Evolutionary conservation across 2,797 vertebrate species (phyloP).

Genomic region (Acrossocheilus wenchowensis): DNA sequence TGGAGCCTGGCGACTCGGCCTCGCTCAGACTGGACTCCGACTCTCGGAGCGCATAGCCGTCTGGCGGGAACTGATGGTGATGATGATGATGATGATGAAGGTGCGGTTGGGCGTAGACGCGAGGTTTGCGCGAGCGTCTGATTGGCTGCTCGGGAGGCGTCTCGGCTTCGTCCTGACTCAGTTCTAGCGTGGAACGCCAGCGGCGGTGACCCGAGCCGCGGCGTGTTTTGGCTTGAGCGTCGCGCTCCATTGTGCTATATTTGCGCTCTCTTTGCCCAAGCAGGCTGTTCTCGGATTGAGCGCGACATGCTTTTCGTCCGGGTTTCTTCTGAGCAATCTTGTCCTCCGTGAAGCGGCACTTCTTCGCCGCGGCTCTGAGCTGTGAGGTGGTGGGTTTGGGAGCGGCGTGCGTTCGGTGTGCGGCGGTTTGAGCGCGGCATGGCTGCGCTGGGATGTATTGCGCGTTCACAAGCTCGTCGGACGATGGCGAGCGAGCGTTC

Average conservation of each 20-base stretch:
- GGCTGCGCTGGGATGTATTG: slow-evolving; percentile 85
- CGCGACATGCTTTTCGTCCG: slow-evolving; percentile 80
- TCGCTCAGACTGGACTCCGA: slow-evolving; percentile 86
- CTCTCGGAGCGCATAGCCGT: slow-evolving; percentile 68
- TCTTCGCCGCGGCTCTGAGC: slow-evolving; percentile 71
- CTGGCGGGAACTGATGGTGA: slow-evolving; percentile 55
- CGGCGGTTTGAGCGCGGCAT: slow-evolving; percentile 61
- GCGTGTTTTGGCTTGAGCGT: slow-evolving; percentile 70
- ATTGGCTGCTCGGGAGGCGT: slow-evolving; percentile 62
- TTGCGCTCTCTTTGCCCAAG: slow-evolving; percentile 72
- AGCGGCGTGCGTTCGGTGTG: neutral
- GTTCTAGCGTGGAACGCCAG: slow-evolving; percentile 84
- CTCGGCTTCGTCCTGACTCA: slow-evolving; percentile 80
- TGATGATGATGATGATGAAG: slow-evolving; percentile 58
- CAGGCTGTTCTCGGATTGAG: slow-evolving; percentile 86
- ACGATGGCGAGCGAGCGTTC: slow-evolving; percentile 58
- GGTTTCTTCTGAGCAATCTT: slow-evolving; percentile 69
- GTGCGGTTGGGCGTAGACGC: slow-evolving; percentile 60
- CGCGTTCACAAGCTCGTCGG: slow-evolving; percentile 81
- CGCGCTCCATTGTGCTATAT: slow-evolving; percentile 80
- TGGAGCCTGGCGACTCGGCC: slow-evolving; percentile 81
- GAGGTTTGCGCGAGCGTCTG: slow-evolving; percentile 66
- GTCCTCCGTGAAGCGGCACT: slow-evolving; percentile 80
- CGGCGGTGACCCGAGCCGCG: slow-evolving; percentile 69
- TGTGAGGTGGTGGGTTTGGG: slow-evolving; percentile 62